phyloP scores from a whole-genome alignment of 1,140 invertebrate genomes.

The Nylanderia fulva region DNA sequence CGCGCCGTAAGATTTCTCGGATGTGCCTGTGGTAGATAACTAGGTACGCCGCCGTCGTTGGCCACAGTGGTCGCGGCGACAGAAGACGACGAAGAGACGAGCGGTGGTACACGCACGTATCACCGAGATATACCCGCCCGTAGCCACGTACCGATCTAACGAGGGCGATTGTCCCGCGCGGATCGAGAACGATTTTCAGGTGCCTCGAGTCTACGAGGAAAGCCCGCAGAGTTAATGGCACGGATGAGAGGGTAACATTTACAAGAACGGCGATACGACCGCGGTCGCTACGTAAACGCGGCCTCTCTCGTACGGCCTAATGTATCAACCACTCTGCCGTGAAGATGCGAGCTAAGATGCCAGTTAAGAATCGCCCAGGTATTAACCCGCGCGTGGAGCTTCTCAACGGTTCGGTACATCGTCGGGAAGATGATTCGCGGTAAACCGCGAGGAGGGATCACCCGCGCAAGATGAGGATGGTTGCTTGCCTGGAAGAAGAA shows the following conservation, averaged over 20 bases:
- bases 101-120: conserved; percentile 71
- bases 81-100: conserved; percentile 11
- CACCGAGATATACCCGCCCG: conserved; percentile 57
- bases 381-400: conserved; percentile 7
- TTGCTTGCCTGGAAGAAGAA: neutral
- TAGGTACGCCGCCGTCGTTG: conserved; percentile 56
- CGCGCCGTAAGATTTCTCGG: conserved; percentile 65
- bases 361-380: conserved; percentile 55
- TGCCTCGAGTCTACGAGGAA: conserved; percentile 23
- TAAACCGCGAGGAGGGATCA: conserved; percentile 4
- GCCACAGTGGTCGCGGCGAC: conserved; percentile 28
- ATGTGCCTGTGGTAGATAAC: conserved; percentile 73
- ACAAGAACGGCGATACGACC: conserved; percentile 44
- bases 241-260: conserved; percentile 23
- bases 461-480: neutral
- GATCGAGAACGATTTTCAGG: conserved; percentile 70
- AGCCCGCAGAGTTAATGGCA: conserved; percentile 48
- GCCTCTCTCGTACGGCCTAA: conserved; percentile 7
- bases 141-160: conserved; percentile 72
- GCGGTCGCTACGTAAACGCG: conserved; percentile 29
- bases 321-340: conserved; percentile 58
- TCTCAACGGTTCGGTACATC: conserved; percentile 1
- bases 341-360: conserved; percentile 60
- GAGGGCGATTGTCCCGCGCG: conserved; percentile 75
- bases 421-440: neutral